Evolutionary conservation across 1,140 invertebrate species (phyloP), one percentile per base, ranked within the genome.

Genomic region (Nasonia vitripennis): DNA sequence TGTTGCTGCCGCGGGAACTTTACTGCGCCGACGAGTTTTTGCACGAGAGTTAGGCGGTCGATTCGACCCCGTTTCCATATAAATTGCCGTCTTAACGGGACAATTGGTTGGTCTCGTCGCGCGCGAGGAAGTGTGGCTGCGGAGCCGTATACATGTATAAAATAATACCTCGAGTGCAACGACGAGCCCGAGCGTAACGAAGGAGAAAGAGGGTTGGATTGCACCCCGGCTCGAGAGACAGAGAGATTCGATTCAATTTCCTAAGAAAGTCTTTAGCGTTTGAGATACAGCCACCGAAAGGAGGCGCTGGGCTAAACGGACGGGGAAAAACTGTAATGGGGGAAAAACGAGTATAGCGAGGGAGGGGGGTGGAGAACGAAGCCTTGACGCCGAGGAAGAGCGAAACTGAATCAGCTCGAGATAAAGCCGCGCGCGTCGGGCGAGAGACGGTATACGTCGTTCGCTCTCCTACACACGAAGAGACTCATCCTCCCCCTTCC

Each of bases 221-320:
- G 1, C 9, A 6, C 2, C 45, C 14, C 41, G 20, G 62, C 31
- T 3, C 5, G 41, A 45, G 41, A 45, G 41, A 45, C 41, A 67
- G 41, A 67, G 83, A 88, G 89, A 90, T 92, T 89, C 89, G 89
- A 92, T 92, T 92, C 89, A 91, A 91, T 91, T 92, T 91, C 86
- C 88, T 89, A 90, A 90, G 90, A 91, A 92, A 91, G 87, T 92
- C 90, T 91, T 91, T 89, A 91, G 90, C 87, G 88, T 89, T 89
- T 89, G 89, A 91, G 89, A 91, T 91, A 90, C 89, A 90, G 89
- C 87, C 88, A 87, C 70, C 88, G 88, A 91, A 90, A 90, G 89
- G 87, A 91, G 41, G 6, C 1, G 6, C 7, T 9, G 41, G 88
- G 84, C 34, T 89, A 89, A 87, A 87, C 73, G 87, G 78, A 81